phyloP scores from a whole-genome alignment of 2,797 vertebrate species.

The Sitta carolinensis region DNA sequence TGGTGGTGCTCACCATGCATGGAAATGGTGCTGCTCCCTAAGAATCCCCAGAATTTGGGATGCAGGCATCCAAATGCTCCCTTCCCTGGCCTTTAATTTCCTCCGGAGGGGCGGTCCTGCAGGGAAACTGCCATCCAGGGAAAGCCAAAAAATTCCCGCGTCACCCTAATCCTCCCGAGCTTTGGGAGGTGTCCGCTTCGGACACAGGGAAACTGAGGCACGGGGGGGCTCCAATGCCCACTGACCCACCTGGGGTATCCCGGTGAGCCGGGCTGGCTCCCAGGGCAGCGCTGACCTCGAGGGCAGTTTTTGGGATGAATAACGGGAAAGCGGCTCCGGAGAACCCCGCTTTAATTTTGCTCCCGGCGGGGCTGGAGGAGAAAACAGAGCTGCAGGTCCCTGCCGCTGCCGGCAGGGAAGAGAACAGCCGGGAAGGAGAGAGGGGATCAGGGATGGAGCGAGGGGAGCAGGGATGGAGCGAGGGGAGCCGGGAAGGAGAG shows the following conservation, averaged over 20 bases:
- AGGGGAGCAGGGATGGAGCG: no score
- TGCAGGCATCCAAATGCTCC: neutral
- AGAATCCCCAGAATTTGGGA: neutral
- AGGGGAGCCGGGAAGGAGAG: no score
- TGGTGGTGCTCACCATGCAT: rapidly evolving
- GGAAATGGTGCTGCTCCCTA: neutral
- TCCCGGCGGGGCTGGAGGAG: rapidly evolving
- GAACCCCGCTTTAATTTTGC: rapidly evolving
- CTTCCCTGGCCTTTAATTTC: neutral
- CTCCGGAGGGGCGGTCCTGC: rapidly evolving
- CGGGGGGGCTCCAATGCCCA: no score
- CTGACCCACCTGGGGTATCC: neutral
- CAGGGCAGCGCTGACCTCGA: rapidly evolving
- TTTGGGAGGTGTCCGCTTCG: rapidly evolving
- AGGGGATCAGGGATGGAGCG: no score
- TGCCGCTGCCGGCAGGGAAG: neutral
- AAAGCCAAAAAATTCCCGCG: neutral
- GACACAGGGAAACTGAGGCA: neutral
- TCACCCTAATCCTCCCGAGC: rapidly evolving
- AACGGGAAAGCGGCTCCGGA: rapidly evolving
- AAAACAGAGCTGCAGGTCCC: neutral
- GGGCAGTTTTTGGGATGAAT: neutral
- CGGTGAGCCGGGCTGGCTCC: neutral
- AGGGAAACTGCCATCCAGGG: neutral
- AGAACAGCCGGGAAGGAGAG: no score